Evolutionary conservation across 2,888 invertebrate species (phyloP).

Genomic region (Perithous albicinctus): DNA sequence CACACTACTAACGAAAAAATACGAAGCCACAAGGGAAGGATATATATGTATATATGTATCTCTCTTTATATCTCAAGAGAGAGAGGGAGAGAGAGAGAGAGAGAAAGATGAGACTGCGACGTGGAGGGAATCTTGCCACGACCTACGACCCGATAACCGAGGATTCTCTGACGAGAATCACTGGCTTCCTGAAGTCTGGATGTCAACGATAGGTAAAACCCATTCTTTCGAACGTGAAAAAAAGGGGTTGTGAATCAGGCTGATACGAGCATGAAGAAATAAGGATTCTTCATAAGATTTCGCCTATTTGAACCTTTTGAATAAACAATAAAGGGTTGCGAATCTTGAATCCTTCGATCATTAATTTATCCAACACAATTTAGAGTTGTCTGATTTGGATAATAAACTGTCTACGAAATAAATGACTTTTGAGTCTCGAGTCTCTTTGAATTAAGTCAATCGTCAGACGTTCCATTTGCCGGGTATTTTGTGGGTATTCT

Average conservation of each 20-base stretch:
- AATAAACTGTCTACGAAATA: no score
- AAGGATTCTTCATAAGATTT: background rate
- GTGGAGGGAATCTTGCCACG: conserved; percentile 61
- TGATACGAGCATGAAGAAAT: background rate
- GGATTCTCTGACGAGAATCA: conserved; percentile 43
- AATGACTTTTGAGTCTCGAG: no score
- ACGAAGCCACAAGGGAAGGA: conserved; percentile 34
- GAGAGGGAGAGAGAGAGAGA: conserved; percentile 12
- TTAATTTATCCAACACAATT: no score
- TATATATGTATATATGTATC: no score
- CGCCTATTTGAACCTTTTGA: no score
- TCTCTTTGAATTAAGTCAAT: no score
- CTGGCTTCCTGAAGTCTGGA: conserved; percentile 41
- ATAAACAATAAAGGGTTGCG: no score
- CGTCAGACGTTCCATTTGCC: no score
- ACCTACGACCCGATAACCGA: conserved; percentile 65
- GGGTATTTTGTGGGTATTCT: no score
- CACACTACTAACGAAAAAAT: conserved; percentile 7
- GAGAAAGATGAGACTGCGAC: conserved; percentile 50
- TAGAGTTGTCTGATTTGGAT: no score
- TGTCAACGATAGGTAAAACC: background rate
- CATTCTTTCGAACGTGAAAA: background rate
- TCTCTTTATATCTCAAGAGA: no score
- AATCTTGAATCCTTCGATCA: no score
- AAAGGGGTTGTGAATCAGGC: background rate